Evolutionary conservation across 2,888 invertebrate species (phyloP).

Genomic region (Eupithecia vulgata): DNA sequence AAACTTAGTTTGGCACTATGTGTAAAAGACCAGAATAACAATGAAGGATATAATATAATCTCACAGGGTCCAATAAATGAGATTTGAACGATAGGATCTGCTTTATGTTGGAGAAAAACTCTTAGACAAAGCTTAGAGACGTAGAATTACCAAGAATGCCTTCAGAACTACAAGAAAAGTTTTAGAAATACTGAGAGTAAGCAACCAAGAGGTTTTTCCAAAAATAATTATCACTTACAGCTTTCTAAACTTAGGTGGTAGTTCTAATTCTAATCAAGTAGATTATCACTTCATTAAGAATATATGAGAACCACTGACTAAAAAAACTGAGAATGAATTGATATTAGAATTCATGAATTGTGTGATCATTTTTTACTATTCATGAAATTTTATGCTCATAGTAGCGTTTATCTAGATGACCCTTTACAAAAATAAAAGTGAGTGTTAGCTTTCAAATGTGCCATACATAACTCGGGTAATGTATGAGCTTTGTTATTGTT

Average conservation of each 20-base stretch:
- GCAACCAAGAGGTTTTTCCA: slow-evolving; percentile 62
- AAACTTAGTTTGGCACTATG: slow-evolving; percentile 77
- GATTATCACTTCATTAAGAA: slow-evolving; percentile 75
- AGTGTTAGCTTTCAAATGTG: background rate
- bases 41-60: background rate
- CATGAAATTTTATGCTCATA: slow-evolving; percentile 16
- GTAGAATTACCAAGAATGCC: background rate
- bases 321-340: slow-evolving; percentile 38
- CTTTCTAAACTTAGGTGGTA: slow-evolving; percentile 55
- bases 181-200: slow-evolving; percentile 62
- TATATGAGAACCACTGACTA: slow-evolving; percentile 73
- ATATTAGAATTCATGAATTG: background rate
- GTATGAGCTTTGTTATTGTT: slow-evolving; percentile 1
- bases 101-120: background rate
- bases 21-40: slow-evolving; percentile 45
- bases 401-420: slow-evolving; percentile 19
- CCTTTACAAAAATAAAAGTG: slow-evolving; percentile 10
- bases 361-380: slow-evolving; percentile 30
- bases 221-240: slow-evolving; percentile 71
- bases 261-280: slow-evolving; percentile 47
- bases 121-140: background rate
- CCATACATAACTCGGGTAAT: background rate
- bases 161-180: slow-evolving; percentile 49
- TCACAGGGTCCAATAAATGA: background rate
- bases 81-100: background rate